Base-by-base conservation (phyloP, 2,888 invertebrate genomes). In the Torymus texanus region DNA sequence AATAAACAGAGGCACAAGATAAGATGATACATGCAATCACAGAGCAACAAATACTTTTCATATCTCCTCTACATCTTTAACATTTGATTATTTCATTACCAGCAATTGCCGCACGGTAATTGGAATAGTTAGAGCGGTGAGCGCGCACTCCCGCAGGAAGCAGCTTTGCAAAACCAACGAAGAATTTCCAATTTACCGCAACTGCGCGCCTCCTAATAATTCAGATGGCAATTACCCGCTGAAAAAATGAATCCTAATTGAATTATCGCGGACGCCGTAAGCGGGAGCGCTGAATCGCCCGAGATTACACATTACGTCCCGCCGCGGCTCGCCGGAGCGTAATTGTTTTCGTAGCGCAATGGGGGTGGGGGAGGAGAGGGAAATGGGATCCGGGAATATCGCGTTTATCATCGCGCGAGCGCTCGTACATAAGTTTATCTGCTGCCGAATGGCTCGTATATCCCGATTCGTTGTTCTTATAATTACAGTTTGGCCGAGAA, bases 331-430 rank as follows among this genome's bases (percentile, higher is more conserved):
- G 16, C 13, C 71, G 66, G 29, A 41, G 66, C 24, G 59, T 77
- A 62, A 77, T 77, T 77, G 72, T 78, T 78, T 72, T 71, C 59
- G 18, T 77, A 63, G 65, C 29, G 59, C 67, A 51, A 74, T 66
- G 79, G 66, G 41, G 41, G 41, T 8, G 29, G 41, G 8, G 41
- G 41, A 41, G 41, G 75, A 8, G 41, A 41, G 41, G 75, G 79
- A 73, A 63, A 56, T 74, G 82, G 77, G 82, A 82, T 85, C 81
- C 80, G 55, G 62, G 80, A 61, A 67, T 72, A 41, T 76, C 21
- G 41, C 50, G 75, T 21, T 72, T 77, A 77, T 70, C 63, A 18
- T 51, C 56, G 24, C 56, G 0, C 50, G n/a, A 50, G 24, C 53
- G 12, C 10, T n/a, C 29, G 10, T 24, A 66, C 74, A 66, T 67